Base-by-base conservation (phyloP, 2,888 invertebrate species). In the Malacosoma neustria region DNA sequence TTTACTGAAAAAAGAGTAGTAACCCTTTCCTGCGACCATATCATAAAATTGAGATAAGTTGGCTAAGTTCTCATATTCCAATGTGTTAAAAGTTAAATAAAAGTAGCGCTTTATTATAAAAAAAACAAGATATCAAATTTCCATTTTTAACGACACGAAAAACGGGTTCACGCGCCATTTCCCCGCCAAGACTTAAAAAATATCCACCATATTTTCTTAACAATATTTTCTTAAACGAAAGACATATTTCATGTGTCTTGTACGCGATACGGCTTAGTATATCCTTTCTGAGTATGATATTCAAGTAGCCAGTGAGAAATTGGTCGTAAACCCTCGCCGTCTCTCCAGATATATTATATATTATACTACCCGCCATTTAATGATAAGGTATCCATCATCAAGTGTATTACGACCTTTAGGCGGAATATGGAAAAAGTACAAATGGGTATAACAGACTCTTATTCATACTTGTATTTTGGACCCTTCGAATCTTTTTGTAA, bases 261-360 rank as follows among this genome's bases (percentile, higher is more conserved):
- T 11, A 32, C 13, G 12, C 13, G 32, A 33, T 31, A 38, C 53
- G 44, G 52, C 34, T 9, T 49, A 32, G 55, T 45, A 38, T 38
- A 34, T 22, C 36, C 42, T 43, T 35, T 39, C 39, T 38, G 54
- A 13, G 32, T 14, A 13, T 31, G 31, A 31, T 31, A 31, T 31
- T 32, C 32, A 13, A 32, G 32, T 32, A 32, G 32, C 32, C 32
- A 32, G 32, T 13, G 32, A 32, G 32, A 32, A 32, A 32, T 32
- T 32, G 32, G 32, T 14, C 12, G 32, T 32, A 32, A 32, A 32
- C 32, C 32, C 32, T 32, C 13, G 32, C 3, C 3, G 22, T 22
- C 22, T 7, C 22, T 22, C 7, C 22, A 22, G 7, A 22, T 22
- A 22, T 22, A 22, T 22, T 22, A 22, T 7, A 22, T 22, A 22